These are phyloP conservation scores for Nymphalis io DNA, from an alignment of 1,140 invertebrate genomes.

Conservation along the genomic window DNA sequence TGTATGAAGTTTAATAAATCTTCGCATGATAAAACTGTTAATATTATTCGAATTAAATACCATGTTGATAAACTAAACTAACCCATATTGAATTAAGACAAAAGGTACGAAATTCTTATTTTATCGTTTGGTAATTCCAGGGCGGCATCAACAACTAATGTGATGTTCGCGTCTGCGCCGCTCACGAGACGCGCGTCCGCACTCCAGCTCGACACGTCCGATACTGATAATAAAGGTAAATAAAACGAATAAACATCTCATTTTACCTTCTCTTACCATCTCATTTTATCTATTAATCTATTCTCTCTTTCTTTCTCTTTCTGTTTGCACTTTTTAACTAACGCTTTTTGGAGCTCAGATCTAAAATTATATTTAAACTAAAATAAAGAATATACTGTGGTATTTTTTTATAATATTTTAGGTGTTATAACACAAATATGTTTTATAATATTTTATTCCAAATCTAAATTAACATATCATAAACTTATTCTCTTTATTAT, in stretches of 20 bases:
- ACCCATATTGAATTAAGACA: not conserved
- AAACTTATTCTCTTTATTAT: constrained; percentile 31
- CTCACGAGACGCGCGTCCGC: constrained; percentile 91
- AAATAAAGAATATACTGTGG: too few relatives aligned
- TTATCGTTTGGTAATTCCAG: constrained; percentile 68
- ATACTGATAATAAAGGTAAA: constrained; percentile 88
- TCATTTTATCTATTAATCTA: not conserved
- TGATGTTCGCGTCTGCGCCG: constrained; percentile 87
- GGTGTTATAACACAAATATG: not conserved
- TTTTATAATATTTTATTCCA: not conserved
- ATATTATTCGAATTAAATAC: not conserved
- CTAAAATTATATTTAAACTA: too few relatives aligned
- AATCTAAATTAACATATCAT: not conserved
- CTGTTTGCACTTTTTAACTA: not conserved
- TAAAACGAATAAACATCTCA: not conserved
- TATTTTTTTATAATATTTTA: not conserved
- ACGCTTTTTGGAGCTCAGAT: not conserved
- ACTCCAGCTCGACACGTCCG: constrained; percentile 85
- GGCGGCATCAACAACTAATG: constrained; percentile 93
- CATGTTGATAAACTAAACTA: not conserved
- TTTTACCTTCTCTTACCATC: constrained; percentile 1
- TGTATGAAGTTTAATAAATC: not conserved
- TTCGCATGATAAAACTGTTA: too few relatives aligned
- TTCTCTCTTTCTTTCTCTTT: not conserved
- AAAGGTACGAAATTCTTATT: not conserved